Evolutionary conservation across 2,113 vertebrate species (phyloP).

Genomic region (Alaudala cheleensis): DNA sequence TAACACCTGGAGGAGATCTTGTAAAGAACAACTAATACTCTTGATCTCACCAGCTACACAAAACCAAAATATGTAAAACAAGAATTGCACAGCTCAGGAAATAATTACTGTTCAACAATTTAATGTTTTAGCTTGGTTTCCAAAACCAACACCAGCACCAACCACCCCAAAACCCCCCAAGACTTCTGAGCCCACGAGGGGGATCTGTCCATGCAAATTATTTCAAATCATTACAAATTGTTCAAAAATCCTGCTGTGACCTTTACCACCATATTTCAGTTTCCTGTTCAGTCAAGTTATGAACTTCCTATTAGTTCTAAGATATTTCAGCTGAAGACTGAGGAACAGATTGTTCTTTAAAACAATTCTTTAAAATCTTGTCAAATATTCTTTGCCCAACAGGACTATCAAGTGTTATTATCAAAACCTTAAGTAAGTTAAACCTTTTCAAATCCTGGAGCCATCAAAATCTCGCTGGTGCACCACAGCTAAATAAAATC

Average conservation of each 20-base stretch:
- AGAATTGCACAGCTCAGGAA: background rate
- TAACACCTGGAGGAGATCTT: background rate
- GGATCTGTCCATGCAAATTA: background rate
- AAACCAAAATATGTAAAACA: background rate
- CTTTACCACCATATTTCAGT: background rate
- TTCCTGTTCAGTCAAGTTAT: background rate
- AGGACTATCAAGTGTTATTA: background rate
- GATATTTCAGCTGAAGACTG: background rate
- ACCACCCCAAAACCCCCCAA: background rate
- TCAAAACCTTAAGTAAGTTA: background rate
- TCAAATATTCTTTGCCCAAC: background rate
- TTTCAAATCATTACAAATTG: background rate
- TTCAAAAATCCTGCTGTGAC: background rate
- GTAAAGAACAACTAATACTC: background rate
- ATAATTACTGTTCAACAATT: background rate
- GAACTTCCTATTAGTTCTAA: background rate
- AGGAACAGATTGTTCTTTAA: background rate
- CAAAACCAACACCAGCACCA: background rate
- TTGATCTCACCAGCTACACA: background rate
- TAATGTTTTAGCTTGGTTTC: background rate
- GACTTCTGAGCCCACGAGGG: background rate
- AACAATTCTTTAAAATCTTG: background rate
- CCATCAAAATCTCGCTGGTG: background rate
- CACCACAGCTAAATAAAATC: background rate
- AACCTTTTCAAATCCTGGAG: background rate